phyloP scores from a whole-genome alignment of 35 echinoderm and acorn worm genomes.

The Heliocidaris erythrogramma region DNA sequence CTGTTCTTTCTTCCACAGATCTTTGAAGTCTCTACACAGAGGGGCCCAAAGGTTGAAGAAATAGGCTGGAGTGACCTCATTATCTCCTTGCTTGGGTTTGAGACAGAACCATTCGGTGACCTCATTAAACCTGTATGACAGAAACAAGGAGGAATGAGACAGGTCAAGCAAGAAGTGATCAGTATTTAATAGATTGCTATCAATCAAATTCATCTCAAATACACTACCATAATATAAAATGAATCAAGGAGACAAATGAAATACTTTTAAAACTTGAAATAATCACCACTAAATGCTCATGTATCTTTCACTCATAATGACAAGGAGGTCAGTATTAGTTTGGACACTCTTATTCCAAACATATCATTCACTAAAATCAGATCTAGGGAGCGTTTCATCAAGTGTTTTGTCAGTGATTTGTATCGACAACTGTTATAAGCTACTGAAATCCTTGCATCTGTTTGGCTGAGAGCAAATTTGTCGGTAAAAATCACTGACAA shows the following conservation, averaged over 20 bases:
- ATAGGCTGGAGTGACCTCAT: slow-evolving; percentile 73
- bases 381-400: no score
- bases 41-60: slow-evolving; percentile 90
- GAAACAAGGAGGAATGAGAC: not conserved
- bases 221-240: not conserved
- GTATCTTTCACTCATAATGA: not conserved
- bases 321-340: not conserved
- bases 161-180: not conserved
- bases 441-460: no score
- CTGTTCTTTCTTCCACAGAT: slow-evolving; percentile 98
- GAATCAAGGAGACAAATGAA: not conserved
- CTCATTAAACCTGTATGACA: slow-evolving; percentile 59
- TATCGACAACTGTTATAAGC: no score
- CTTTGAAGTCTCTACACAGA: slow-evolving; percentile 90
- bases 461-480: no score
- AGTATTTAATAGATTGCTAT: not conserved
- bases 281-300: no score
- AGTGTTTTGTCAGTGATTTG: no score
- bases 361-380: no score
- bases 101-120: slow-evolving; percentile 70
- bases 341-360: no score
- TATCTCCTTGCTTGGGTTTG: slow-evolving; percentile 82
- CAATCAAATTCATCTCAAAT: not conserved
- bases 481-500: no score
- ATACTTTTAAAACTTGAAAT: not conserved